These are phyloP conservation scores for Chloroclysta siterata DNA, from an alignment of 2,888 invertebrate species.

Conservation along the genomic window DNA sequence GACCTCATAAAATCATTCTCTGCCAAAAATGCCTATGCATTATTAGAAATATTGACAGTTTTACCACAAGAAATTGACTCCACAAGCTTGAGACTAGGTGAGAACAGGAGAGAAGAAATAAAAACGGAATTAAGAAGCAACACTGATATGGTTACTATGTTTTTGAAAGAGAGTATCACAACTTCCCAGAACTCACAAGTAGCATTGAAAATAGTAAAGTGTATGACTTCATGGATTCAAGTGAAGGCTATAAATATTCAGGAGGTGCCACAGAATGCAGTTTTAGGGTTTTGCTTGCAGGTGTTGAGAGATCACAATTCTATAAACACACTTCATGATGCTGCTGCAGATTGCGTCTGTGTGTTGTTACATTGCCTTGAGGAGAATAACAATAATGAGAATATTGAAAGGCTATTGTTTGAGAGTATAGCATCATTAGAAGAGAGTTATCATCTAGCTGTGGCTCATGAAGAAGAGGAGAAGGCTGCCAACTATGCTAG, in stretches of 20 bases:
- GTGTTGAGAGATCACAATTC: slow-evolving; percentile 86
- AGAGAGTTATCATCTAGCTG: slow-evolving; percentile 94
- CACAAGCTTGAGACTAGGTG: slow-evolving; percentile 92
- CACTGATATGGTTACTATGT: slow-evolving; percentile 90
- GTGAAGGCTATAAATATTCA: slow-evolving; percentile 92
- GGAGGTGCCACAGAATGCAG: slow-evolving; percentile 89
- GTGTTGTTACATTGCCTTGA: slow-evolving; percentile 93
- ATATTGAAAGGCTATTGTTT: slow-evolving; percentile 92
- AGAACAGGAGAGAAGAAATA: slow-evolving; percentile 94
- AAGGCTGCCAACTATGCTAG: slow-evolving; percentile 97
- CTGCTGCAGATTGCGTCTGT: slow-evolving; percentile 96
- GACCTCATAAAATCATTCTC: slow-evolving; percentile 93
- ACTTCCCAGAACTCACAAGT: slow-evolving; percentile 88
- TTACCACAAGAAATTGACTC: slow-evolving; percentile 98
- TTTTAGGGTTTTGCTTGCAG: slow-evolving; percentile 90
- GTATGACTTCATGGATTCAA: slow-evolving; percentile 96
- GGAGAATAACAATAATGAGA: slow-evolving; percentile 89
- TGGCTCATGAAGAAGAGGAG: slow-evolving; percentile 96
- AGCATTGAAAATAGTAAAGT: slow-evolving; percentile 90
- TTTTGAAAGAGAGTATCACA: slow-evolving; percentile 91
- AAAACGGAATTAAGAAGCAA: slow-evolving; percentile 91
- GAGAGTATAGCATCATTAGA: slow-evolving; percentile 92
- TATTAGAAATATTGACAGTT: slow-evolving; percentile 96
- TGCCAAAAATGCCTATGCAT: slow-evolving; percentile 89
- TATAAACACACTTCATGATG: slow-evolving; percentile 90